phyloP scores from a whole-genome alignment of 2,888 invertebrate genomes.

The Xestia xanthographa region DNA sequence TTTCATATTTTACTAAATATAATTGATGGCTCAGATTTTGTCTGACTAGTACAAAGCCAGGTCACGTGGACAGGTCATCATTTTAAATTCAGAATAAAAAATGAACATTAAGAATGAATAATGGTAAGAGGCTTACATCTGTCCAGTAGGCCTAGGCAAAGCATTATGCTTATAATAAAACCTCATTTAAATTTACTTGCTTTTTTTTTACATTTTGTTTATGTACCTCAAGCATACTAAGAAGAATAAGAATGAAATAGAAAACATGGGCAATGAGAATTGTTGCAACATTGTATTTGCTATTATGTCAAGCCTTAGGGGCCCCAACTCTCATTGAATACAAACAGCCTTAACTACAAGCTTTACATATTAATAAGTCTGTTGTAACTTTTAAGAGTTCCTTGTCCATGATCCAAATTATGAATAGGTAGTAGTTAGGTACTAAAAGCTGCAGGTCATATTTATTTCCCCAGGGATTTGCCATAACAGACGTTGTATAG shows the following conservation, averaged over 20 bases:
- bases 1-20: too few species aligned
- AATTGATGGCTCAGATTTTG: too few species aligned
- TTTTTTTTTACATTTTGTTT: too few species aligned
- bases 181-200: neutral
- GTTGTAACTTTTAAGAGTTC: constrained; percentile 2
- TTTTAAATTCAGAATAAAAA: neutral
- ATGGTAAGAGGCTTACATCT: neutral
- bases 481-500: neutral
- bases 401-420: neutral
- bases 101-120: neutral
- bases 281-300: neutral
- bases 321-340: constrained; percentile 36
- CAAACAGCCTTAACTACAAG: constrained; percentile 29
- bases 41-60: too few species aligned
- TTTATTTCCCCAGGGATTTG: neutral
- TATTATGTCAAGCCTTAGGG: neutral
- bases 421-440: too few species aligned
- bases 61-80: too few species aligned
- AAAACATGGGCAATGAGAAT: neutral
- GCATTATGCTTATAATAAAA: neutral
- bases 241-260: too few species aligned
- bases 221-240: neutral
- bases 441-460: neutral
- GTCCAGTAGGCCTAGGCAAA: neutral
- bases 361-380: constrained; percentile 49